phyloP scores from a whole-genome alignment of 1,140 invertebrate genomes.

The Phocides pigmalion region DNA sequence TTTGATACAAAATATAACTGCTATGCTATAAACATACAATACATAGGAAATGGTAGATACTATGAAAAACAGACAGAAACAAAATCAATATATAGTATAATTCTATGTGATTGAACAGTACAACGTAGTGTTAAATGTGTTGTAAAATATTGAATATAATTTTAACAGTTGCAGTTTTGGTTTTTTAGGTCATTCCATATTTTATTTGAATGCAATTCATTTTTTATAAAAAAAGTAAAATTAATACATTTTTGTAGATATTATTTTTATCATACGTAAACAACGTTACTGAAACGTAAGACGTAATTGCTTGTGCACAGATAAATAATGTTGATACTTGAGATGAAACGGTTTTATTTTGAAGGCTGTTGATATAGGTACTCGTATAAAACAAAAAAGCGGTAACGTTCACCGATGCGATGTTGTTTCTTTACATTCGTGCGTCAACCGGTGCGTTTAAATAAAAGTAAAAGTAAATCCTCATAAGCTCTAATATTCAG shows the following conservation, averaged over 20 bases:
- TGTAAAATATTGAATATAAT: too few relatives aligned
- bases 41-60: too few relatives aligned
- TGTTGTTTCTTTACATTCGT: conserved; percentile 67
- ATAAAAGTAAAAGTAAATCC: conserved; percentile 79
- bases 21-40: too few relatives aligned
- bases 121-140: too few relatives aligned
- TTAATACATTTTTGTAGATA: neutral
- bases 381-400: conserved; percentile 38
- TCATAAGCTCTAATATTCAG: conserved; percentile 45
- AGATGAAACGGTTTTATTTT: conserved; percentile 28
- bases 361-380: conserved; percentile 45
- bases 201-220: too few relatives aligned
- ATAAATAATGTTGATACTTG: conserved; percentile 4
- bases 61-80: too few relatives aligned
- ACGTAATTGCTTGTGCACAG: conserved; percentile 3
- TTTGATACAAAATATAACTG: too few relatives aligned
- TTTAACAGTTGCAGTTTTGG: too few relatives aligned
- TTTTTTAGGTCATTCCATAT: too few relatives aligned
- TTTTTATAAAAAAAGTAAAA: too few relatives aligned
- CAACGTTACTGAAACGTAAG: neutral
- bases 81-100: too few relatives aligned
- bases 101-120: too few relatives aligned
- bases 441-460: conserved; percentile 61
- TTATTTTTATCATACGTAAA: neutral
- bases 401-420: conserved; percentile 55